phyloP scores from a whole-genome alignment of 2,113 vertebrate species.

The Rhea americana region DNA sequence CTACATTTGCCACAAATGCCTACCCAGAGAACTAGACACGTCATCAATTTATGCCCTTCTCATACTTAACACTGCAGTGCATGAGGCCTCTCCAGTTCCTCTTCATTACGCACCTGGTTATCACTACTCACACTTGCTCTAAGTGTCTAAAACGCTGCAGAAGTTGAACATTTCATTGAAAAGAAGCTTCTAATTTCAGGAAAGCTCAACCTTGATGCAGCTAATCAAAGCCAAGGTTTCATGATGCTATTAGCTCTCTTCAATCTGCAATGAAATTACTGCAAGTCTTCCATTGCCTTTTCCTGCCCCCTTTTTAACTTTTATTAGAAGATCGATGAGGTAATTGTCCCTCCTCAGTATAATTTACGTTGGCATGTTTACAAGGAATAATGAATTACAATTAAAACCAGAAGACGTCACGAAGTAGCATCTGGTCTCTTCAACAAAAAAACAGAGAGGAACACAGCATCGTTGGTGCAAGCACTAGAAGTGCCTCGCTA shows the following conservation, averaged over 20 bases:
- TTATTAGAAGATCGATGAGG: neutral
- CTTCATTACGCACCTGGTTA: neutral
- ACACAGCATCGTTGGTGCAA: neutral
- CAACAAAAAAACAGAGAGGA: neutral
- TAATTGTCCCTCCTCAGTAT: neutral
- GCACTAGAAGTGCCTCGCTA: rapidly evolving
- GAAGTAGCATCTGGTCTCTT: neutral
- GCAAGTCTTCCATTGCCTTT: neutral
- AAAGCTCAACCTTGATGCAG: neutral
- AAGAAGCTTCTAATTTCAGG: neutral
- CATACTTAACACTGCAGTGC: neutral
- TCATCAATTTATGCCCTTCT: neutral
- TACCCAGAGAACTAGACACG: neutral
- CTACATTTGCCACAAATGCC: too few relatives aligned
- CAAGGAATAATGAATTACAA: neutral
- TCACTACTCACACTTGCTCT: neutral
- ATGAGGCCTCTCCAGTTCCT: too few relatives aligned
- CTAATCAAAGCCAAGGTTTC: neutral
- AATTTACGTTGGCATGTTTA: neutral
- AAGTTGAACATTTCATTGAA: neutral
- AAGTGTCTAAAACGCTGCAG: neutral
- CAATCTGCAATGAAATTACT: neutral
- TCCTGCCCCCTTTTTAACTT: neutral
- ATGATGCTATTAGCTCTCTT: neutral
- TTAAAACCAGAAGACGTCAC: neutral